phyloP scores from a whole-genome alignment of 2,888 invertebrate genomes.

The Pantelozetes paolii region DNA sequence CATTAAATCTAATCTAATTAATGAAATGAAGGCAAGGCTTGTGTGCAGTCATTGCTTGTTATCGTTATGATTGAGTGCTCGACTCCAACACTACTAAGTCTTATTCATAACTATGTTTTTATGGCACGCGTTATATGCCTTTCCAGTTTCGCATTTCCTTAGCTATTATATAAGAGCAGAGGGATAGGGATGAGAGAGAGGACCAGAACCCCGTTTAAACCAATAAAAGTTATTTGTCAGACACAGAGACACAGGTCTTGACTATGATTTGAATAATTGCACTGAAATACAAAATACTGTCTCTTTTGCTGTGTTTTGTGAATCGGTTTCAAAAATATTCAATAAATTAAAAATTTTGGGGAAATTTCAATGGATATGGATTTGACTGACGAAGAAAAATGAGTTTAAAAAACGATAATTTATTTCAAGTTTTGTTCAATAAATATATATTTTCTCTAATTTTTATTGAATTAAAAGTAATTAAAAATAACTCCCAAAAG shows the following conservation, averaged over 20 bases:
- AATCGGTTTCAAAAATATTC: not conserved
- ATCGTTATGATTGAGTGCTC: conserved; percentile 32
- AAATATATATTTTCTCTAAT: not conserved
- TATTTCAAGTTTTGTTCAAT: conserved; percentile 6
- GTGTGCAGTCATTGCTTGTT: not conserved
- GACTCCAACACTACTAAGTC: not conserved
- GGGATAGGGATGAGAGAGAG: not conserved
- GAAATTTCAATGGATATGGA: conserved; percentile 14
- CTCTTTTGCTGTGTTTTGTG: not conserved
- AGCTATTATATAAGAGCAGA: not conserved
- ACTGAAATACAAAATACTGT: not conserved
- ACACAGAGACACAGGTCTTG: conserved; percentile 11
- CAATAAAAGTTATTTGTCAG: conserved; percentile 6
- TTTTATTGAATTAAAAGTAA: conserved; percentile 23
- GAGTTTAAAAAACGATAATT: conserved; percentile 17
- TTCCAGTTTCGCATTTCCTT: conserved; percentile 10
- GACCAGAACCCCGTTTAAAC: conserved; percentile 21
- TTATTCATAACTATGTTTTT: conserved; percentile 32
- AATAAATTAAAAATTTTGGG: conserved; percentile 1
- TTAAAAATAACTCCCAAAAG: not conserved
- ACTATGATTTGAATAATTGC: conserved; percentile 22
- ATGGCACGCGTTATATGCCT: conserved; percentile 14
- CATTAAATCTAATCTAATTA: conserved; percentile 29
- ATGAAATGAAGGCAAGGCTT: conserved; percentile 28
- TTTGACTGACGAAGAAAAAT: conserved; percentile 20